These are phyloP conservation scores for Drosophila affinis DNA, from an alignment of 2,888 invertebrate species.

Conservation along the genomic window DNA sequence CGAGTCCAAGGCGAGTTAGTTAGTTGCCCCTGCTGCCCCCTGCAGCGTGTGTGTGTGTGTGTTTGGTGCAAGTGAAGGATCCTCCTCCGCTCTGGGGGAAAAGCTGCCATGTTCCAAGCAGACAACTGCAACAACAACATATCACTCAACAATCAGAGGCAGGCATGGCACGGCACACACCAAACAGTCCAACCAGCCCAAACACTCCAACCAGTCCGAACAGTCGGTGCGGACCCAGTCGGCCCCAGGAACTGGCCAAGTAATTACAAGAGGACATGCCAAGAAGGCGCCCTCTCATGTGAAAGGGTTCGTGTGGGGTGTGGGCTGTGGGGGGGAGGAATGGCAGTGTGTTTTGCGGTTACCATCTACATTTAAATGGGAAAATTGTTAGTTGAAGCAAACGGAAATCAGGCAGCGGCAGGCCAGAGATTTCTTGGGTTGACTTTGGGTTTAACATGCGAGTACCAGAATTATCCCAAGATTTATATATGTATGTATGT, in stretches of 20 bases:
- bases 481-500: conserved; percentile 9
- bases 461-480: conserved; percentile 13
- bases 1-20: conserved; percentile 50
- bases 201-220: neutral
- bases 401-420: conserved; percentile 46
- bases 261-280: conserved; percentile 74
- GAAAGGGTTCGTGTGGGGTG: conserved; percentile 1
- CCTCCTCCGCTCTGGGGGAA: conserved; percentile 26
- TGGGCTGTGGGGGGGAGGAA: no score
- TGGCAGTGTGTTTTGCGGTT: conserved; percentile 4
- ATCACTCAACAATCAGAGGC: conserved; percentile 75
- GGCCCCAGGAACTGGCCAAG: conserved; percentile 49
- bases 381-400: conserved; percentile 54
- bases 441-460: conserved; percentile 8
- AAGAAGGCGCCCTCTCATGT: conserved; percentile 48
- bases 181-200: neutral
- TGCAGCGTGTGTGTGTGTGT: neutral
- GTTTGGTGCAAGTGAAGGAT: conserved; percentile 6
- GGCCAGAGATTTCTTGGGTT: conserved; percentile 32
- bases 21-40: conserved; percentile 25
- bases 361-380: conserved; percentile 60
- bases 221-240: neutral
- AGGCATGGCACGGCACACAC: conserved; percentile 14
- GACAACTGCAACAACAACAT: conserved; percentile 62
- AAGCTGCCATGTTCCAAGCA: conserved; percentile 51